These are phyloP conservation scores for Chiroxiphia lanceolata DNA, from an alignment of 2,797 vertebrate genomes.

Conservation along the genomic window DNA sequence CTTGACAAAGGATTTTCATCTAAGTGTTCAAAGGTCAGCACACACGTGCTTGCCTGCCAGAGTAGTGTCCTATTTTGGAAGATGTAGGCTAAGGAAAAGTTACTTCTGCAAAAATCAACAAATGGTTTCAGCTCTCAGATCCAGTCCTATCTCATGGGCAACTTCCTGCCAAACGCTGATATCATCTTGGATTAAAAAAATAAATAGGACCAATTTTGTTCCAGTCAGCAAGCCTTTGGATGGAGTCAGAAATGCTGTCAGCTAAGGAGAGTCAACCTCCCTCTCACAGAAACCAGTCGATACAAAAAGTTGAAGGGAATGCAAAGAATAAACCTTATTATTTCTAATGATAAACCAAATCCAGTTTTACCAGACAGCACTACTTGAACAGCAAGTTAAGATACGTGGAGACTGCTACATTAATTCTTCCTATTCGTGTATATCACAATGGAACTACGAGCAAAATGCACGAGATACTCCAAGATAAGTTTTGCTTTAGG, in stretches of 20 bases:
- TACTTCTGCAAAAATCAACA: slow-evolving; percentile 65
- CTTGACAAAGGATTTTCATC: slow-evolving; percentile 51
- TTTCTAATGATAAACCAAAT: slow-evolving; percentile 5
- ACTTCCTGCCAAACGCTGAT: slow-evolving; percentile 58
- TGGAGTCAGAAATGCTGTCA: slow-evolving; percentile 43
- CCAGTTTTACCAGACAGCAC: slow-evolving; percentile 8
- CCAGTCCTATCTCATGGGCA: neutral
- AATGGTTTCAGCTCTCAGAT: slow-evolving; percentile 35
- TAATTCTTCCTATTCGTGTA: neutral
- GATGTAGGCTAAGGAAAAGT: slow-evolving; percentile 60
- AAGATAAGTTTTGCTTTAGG: neutral
- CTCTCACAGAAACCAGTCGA: neutral
- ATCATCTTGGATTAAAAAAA: slow-evolving; percentile 70
- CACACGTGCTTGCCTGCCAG: neutral
- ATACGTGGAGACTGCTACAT: neutral
- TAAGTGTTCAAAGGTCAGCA: slow-evolving; percentile 43
- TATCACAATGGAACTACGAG: neutral
- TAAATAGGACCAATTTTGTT: slow-evolving; percentile 59
- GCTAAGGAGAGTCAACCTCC: neutral
- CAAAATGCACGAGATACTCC: neutral
- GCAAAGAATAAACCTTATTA: slow-evolving; percentile 17
- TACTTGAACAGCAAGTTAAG: slow-evolving; percentile 9
- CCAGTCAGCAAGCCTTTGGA: slow-evolving; percentile 54
- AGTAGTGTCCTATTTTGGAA: slow-evolving; percentile 58
- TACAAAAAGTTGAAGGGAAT: neutral